phyloP scores from a whole-genome alignment of 2,888 invertebrate species.

The Tenthredo notha region DNA sequence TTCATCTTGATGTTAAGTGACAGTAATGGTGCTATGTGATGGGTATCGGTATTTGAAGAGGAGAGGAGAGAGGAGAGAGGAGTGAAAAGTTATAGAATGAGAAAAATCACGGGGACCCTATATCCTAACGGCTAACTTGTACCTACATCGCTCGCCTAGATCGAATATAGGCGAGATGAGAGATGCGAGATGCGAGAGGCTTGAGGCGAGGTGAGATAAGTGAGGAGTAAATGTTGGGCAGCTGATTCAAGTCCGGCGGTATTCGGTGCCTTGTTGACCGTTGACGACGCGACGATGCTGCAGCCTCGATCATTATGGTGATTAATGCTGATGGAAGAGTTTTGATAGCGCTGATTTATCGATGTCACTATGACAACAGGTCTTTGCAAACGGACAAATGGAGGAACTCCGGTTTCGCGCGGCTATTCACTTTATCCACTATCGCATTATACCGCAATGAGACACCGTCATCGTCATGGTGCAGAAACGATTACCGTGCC shows the following conservation, averaged over 20 bases:
- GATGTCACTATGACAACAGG: slow-evolving; percentile 72
- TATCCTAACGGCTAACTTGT: slow-evolving; percentile 25
- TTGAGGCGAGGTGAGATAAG: slow-evolving; percentile 64
- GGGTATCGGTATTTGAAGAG: slow-evolving; percentile 18
- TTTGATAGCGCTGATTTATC: slow-evolving; percentile 77
- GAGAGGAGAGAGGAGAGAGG: background rate
- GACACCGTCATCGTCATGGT: background rate
- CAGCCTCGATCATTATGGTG: slow-evolving; percentile 75
- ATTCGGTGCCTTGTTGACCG: slow-evolving; percentile 72
- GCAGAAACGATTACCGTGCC: background rate
- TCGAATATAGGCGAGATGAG: slow-evolving; percentile 52
- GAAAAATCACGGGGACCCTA: slow-evolving; percentile 17
- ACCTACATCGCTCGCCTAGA: slow-evolving; percentile 14
- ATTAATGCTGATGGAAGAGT: slow-evolving; percentile 76
- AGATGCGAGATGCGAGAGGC: slow-evolving; percentile 52
- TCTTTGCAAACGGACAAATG: slow-evolving; percentile 45
- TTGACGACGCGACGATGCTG: slow-evolving; percentile 35
- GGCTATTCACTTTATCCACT: slow-evolving; percentile 21
- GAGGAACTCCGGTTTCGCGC: slow-evolving; percentile 24
- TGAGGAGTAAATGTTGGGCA: slow-evolving; percentile 64
- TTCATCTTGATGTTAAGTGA: slow-evolving; percentile 44
- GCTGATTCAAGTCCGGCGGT: slow-evolving; percentile 61
- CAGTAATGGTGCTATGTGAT: slow-evolving; percentile 41
- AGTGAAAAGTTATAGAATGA: slow-evolving; percentile 33
- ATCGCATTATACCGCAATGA: background rate